phyloP scores from a whole-genome alignment of 1,140 invertebrate species.

The Leptinotarsa texana region DNA sequence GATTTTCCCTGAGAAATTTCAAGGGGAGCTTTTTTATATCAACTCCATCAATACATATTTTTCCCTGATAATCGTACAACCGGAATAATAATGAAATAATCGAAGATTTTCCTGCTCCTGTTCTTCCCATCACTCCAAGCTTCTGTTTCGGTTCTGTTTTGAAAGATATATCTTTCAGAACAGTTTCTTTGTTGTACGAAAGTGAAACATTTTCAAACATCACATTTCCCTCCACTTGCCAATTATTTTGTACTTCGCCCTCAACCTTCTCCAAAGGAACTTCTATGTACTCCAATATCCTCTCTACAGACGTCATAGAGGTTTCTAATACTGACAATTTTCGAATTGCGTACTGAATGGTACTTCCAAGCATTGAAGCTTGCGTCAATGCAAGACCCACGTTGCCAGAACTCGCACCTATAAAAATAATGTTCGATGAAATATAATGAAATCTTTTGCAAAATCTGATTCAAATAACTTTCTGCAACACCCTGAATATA shows the following conservation, averaged over 20 bases:
- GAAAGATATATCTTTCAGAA: conserved; percentile 69
- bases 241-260: conserved; percentile 66
- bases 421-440: conserved; percentile 9
- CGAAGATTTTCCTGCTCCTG: conserved; percentile 75
- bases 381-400: conserved; percentile 68
- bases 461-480: no score
- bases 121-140: conserved; percentile 51
- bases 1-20: conserved; percentile 69
- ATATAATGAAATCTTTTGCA: no score
- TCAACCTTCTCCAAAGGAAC: conserved; percentile 72
- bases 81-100: conserved; percentile 64
- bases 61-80: conserved; percentile 7
- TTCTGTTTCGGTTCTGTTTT: conserved; percentile 67
- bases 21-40: conserved; percentile 56
- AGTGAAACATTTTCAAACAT: conserved; percentile 65
- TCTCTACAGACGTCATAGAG: conserved; percentile 83
- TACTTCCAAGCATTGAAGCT: conserved; percentile 26
- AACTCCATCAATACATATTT: conserved; percentile 15
- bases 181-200: conserved; percentile 68
- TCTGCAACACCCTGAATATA: no score
- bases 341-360: conserved; percentile 67
- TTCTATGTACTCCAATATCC: conserved; percentile 71
- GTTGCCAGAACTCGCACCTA: conserved; percentile 55
- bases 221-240: conserved; percentile 37
- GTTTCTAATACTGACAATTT: conserved; percentile 78